These are phyloP conservation scores for Tethya wilhelma DNA, from an alignment of 37 sponge, comb jelly and placozoan species.

Conservation along the genomic window DNA sequence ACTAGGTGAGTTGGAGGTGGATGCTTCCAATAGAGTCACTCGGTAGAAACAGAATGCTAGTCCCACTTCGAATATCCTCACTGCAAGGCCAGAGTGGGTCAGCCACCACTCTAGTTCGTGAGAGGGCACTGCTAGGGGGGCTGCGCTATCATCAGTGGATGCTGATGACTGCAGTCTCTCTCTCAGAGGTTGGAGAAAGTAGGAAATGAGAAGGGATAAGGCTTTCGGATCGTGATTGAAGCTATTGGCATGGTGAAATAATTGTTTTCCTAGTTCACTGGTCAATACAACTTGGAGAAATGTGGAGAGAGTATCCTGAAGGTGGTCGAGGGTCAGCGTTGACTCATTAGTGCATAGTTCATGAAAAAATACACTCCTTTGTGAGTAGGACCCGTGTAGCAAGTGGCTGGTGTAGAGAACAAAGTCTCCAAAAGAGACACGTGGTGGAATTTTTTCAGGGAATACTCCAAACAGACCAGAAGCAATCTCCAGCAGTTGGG, in stretches of 20 bases:
- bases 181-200: not conserved
- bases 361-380: slow-evolving; percentile 8
- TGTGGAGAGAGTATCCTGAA: slow-evolving; percentile 6
- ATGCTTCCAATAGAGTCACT: not conserved
- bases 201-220: slow-evolving; percentile 1
- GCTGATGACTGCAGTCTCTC: not conserved
- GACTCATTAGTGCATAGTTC: not conserved
- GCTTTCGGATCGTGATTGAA: slow-evolving; percentile 6
- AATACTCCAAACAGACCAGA: slow-evolving; percentile 17
- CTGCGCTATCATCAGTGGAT: not conserved
- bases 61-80: slow-evolving; percentile 20
- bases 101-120: slow-evolving; percentile 38
- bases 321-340: slow-evolving; percentile 5
- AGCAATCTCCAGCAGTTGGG: slow-evolving; percentile 7
- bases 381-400: slow-evolving; percentile 35
- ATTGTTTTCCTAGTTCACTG: not conserved
- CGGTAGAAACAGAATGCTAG: slow-evolving; percentile 29
- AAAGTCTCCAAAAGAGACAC: slow-evolving; percentile 35
- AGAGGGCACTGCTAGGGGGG: not conserved
- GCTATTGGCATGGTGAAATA: slow-evolving; percentile 16
- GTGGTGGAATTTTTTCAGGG: not conserved
- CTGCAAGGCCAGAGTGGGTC: slow-evolving; percentile 1
- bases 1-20: not conserved
- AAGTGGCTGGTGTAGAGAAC: slow-evolving; percentile 24
- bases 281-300: slow-evolving; percentile 10